Percentiles rank a stretch among this genome's conserved stretches.
Evolutionary conservation across 1,140 invertebrate genomes (phyloP).

Genomic region (Hycleus cichorii): DNA sequence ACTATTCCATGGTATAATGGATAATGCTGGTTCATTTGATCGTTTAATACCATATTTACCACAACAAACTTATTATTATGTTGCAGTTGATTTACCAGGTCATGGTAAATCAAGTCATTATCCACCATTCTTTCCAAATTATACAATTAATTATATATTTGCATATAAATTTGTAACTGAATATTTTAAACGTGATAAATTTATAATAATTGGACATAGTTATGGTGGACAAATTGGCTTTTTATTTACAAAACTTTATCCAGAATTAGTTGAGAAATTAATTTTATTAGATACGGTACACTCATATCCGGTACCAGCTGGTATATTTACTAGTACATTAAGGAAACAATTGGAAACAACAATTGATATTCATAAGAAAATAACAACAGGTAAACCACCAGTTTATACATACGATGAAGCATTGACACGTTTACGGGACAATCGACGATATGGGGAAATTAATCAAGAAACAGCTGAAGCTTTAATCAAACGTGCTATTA

Average conservation of each 20-base stretch:
- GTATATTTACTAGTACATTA: conserved; percentile 32
- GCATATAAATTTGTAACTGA: conserved; percentile 47
- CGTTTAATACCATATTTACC: conserved; percentile 53
- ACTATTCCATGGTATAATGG: conserved; percentile 54
- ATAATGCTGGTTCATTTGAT: conserved; percentile 62
- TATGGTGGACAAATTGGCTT: conserved; percentile 47
- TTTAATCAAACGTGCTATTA: conserved; percentile 45
- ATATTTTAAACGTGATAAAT: conserved; percentile 44
- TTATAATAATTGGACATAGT: conserved; percentile 52
- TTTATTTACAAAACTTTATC: conserved; percentile 44
- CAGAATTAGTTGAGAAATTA: conserved; percentile 45
- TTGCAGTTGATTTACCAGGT: conserved; percentile 61
- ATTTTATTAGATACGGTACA: conserved; percentile 48
- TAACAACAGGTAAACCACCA: conserved; percentile 28
- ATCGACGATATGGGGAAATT: conserved; percentile 35
- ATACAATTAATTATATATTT: conserved; percentile 44
- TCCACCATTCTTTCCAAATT: conserved; percentile 45
- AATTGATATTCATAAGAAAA: conserved; percentile 25
- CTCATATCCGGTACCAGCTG: conserved; percentile 27
- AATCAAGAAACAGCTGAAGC: conserved; percentile 42
- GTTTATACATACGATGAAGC: conserved; percentile 47
- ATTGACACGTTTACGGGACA: conserved; percentile 40
- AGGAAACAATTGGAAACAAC: conserved; percentile 30
- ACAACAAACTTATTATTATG: conserved; percentile 47
- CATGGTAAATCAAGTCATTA: conserved; percentile 61